Evolutionary conservation across 2,888 invertebrate genomes (phyloP).

Genomic region (Imbricaverruca yamaguchii): DNA sequence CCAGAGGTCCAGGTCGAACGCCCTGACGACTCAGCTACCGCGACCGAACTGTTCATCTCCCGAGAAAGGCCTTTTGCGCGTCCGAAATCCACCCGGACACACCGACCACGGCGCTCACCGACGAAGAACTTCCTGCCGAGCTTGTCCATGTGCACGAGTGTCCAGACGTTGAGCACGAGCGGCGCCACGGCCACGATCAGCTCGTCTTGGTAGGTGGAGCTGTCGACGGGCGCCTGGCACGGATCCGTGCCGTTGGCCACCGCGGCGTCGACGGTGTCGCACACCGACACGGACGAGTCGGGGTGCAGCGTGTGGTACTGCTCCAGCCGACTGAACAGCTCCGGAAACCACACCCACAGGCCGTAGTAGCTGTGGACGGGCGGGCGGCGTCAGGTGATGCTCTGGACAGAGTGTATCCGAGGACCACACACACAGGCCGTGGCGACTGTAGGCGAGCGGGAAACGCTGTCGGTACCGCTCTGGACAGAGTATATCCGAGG

Average conservation of each 20-base stretch:
- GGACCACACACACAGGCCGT: constrained; percentile 45
- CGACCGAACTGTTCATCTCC: no score
- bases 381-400: background rate
- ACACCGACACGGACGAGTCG: constrained; percentile 56
- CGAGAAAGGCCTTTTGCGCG: no score
- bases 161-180: constrained; percentile 71
- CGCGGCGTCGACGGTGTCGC: constrained; percentile 69
- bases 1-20: no score
- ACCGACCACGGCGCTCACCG: constrained; percentile 45
- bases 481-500: background rate
- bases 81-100: no score
- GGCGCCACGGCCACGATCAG: constrained; percentile 71
- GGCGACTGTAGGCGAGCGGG: background rate
- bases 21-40: no score
- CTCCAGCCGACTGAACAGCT: constrained; percentile 83
- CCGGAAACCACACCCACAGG: constrained; percentile 95
- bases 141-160: constrained; percentile 69
- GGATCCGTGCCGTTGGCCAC: constrained; percentile 36
- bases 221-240: constrained; percentile 24
- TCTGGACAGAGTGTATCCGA: background rate
- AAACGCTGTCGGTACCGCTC: background rate
- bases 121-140: constrained; percentile 74
- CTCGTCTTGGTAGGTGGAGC: constrained; percentile 50
- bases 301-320: constrained; percentile 50
- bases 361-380: constrained; percentile 68